Evolutionary conservation across 2,113 vertebrate species (phyloP), one percentile per base, ranked within the genome.

Genomic region (Pycnonotus jocosus): DNA sequence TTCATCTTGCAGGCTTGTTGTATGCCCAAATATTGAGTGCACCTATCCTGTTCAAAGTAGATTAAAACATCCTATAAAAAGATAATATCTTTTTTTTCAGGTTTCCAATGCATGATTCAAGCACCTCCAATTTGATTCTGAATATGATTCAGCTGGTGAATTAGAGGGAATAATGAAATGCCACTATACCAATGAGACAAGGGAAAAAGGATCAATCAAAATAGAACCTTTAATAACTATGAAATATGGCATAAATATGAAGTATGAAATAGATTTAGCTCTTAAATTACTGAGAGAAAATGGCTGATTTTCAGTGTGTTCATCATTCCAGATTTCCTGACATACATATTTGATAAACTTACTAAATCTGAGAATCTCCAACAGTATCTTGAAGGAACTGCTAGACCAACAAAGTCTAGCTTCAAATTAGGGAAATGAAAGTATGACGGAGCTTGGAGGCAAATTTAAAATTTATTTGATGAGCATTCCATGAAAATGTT

Each of bases 91-190:
- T 11, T 13, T 33, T 68, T 86, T 83, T 37, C 23, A 60, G 15
- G 6, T 91, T 94, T 91, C 23, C 22, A 4, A 60, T 69, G 40
- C 11, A 61, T 82, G 71, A 76, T 92, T 94, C 66, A 92, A 80
- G 18, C 25, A 44, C 38, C 58, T 80, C 23, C 44, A 73, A 22
- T 91, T 80, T 64, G 53, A 69, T 90, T 89, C 57, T 80, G 65
- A 82, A 38, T 84, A 69, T 92, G 70, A 92, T 85, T 87, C 70
- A 76, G 50, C 28, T 90, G 17, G 3, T 84, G 57, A 85, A n/a
- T 86, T 93, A 85, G 57, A 79, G n/a, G 56, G 8, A 86, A 73
- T 86, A 91, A 93, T 81, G 38, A 92, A 90, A 88, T 71, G 31
- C 19, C 45, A 73, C 42, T 61, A 47, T 69, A 62, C 10, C 58